Percentiles rank a stretch among this genome's conserved stretches.
phyloP scores from a whole-genome alignment of 2,113 vertebrate genomes.

The Polypterus bichir region DNA sequence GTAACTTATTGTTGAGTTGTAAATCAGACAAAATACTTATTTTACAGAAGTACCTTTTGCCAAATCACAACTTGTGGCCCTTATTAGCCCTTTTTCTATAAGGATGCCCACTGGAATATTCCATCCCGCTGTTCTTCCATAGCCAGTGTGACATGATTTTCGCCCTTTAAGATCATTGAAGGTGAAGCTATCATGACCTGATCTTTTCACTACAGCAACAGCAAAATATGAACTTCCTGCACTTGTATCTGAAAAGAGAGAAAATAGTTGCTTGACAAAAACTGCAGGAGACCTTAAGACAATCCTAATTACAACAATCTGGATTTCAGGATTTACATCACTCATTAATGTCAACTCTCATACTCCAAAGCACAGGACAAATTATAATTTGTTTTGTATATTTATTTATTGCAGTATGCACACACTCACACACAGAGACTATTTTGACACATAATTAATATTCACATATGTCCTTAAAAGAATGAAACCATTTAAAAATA shows the following conservation, averaged over 20 bases:
- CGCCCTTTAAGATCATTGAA: slow-evolving; percentile 60
- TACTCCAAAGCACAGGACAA: too few relatives aligned
- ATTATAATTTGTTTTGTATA: too few relatives aligned
- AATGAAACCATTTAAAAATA: too few relatives aligned
- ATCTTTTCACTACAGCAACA: slow-evolving; percentile 68
- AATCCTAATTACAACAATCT: neutral
- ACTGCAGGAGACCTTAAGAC: too few relatives aligned
- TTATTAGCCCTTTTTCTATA: slow-evolving; percentile 63
- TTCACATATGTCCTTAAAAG: too few relatives aligned
- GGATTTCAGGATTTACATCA: too few relatives aligned
- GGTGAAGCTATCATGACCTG: slow-evolving; percentile 43
- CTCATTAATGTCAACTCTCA: too few relatives aligned
- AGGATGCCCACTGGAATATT: slow-evolving; percentile 65
- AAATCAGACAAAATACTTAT: too few relatives aligned
- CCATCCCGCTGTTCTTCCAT: slow-evolving; percentile 71
- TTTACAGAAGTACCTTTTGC: slow-evolving; percentile 56
- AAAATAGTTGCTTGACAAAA: neutral
- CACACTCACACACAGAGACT: too few relatives aligned
- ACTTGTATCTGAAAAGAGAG: slow-evolving; percentile 40
- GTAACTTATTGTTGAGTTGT: too few relatives aligned
- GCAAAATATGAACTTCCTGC: slow-evolving; percentile 63
- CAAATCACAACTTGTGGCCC: slow-evolving; percentile 50
- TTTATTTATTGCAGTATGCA: too few relatives aligned
- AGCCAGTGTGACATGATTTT: slow-evolving; percentile 73
- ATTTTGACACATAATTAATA: too few relatives aligned